Base-by-base conservation (phyloP, 2,888 invertebrate genomes). In the Podabrus alpinus region DNA sequence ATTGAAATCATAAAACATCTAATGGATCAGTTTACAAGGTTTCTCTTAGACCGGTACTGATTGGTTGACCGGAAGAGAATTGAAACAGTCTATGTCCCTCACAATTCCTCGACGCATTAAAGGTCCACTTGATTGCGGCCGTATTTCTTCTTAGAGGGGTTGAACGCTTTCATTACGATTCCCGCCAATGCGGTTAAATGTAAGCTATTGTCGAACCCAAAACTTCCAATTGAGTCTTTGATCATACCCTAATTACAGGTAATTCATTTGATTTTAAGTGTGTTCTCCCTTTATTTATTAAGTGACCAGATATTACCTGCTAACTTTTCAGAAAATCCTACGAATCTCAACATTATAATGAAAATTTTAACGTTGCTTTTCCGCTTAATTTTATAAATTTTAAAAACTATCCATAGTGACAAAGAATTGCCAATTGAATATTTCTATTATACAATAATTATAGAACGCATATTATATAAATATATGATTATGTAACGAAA, bases 91-190 rank as follows among this genome's bases (percentile, higher is more conserved):
- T 80, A 82, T 83, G 85, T 85, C 84, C 84, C 84, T 85, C 84
- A 83, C 85, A 85, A 86, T 86, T 85, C 82, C 83, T 83, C 81
- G 83, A 82, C 83, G 84, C 85, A 86, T 86, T 86, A 85, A 85
- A 85, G 85, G 84, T 84, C 84, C 85, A 85, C 86, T 85, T 86
- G 86, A 86, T 86, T 86, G 85, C 85, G 84, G 84, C 85, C 84
- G 85, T 86, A 86, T 86, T 85, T 86, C 86, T 86, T 86, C 85
- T 83, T 79, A 78, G 82, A 82, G 83, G 45, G 83, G 82, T 84
- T 81, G 83, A 84, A 79, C 80, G 84, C 82, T 86, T 85, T 86
- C 84, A 85, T 86, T 85, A 86, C 82, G 82, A 81, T 78, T 82
- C 83, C 83, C 83, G 78, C 83, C 84, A 83, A 83, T 83, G 83